These are phyloP conservation scores for Pipistrellus kuhlii DNA, from an alignment of 2,797 vertebrate species.

Conservation along the genomic window DNA sequence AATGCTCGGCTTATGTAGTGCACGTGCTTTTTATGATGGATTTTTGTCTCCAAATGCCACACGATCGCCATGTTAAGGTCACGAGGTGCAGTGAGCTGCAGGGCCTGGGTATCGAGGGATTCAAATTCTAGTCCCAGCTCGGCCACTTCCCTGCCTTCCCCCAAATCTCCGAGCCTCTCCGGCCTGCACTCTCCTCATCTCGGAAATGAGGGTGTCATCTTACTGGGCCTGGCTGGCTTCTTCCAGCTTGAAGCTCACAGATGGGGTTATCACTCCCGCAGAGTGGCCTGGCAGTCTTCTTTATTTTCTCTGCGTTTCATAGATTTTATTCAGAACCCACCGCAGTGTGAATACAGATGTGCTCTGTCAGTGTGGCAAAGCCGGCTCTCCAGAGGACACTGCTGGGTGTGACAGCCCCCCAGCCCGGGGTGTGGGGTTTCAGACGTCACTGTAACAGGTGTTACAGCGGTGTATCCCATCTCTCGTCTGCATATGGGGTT, in stretches of 20 bases:
- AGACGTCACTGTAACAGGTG: conserved; percentile 68
- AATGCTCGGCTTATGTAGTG: not conserved
- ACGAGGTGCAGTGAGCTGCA: not conserved
- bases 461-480: not conserved
- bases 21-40: not conserved
- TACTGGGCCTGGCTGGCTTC: not conserved
- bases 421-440: conserved; percentile 44
- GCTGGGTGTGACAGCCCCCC: conserved; percentile 66
- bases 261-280: conserved; percentile 46
- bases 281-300: conserved; percentile 24
- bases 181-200: not conserved
- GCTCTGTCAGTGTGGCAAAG: conserved; percentile 71
- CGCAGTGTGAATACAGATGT: conserved; percentile 74
- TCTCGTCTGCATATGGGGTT: conserved; percentile 57
- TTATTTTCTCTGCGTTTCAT: conserved; percentile 58
- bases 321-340: conserved; percentile 64
- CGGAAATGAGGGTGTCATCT: not conserved
- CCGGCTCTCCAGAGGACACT: conserved; percentile 68
- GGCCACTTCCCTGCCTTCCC: not conserved
- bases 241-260: not conserved
- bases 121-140: not conserved
- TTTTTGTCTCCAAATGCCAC: not conserved
- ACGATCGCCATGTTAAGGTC: not conserved
- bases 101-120: not conserved
- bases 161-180: not conserved